Percentiles rank a stretch among this genome's conserved stretches.
Evolutionary conservation across 2,113 vertebrate genomes (phyloP).

Genomic region (Ploceus nigricollis): DNA sequence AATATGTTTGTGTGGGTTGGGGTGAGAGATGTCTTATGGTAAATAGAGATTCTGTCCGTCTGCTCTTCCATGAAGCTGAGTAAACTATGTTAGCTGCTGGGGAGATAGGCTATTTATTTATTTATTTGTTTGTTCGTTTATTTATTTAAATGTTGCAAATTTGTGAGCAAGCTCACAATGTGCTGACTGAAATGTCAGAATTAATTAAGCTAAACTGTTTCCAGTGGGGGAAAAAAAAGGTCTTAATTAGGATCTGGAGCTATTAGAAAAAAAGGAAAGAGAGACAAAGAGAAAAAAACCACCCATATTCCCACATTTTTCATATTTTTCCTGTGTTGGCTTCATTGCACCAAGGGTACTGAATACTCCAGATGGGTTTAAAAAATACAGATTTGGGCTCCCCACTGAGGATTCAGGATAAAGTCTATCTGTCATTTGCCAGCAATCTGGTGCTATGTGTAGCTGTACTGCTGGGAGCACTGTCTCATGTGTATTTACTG

Average conservation of each 20-base stretch:
- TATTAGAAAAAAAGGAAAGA: background rate
- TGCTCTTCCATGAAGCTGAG: background rate
- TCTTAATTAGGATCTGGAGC: slow-evolving; percentile 15
- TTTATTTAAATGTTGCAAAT: slow-evolving; percentile 28
- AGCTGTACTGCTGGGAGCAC: background rate
- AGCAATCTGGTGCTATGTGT: slow-evolving; percentile 26
- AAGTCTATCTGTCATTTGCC: slow-evolving; percentile 45
- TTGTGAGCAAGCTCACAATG: background rate
- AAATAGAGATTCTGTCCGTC: background rate
- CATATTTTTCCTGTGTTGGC: background rate
- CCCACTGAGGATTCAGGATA: slow-evolving; percentile 33
- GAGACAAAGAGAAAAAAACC: background rate
- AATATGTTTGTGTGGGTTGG: background rate
- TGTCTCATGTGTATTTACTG: slow-evolving; percentile 48
- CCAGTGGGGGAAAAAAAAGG: background rate
- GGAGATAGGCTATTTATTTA: background rate
- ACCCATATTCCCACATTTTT: background rate
- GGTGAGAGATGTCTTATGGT: background rate
- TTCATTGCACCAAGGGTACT: background rate
- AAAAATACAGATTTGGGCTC: slow-evolving; percentile 21
- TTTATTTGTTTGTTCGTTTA: slow-evolving; percentile 3
- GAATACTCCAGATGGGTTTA: slow-evolving; percentile 20
- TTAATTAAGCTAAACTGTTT: slow-evolving; percentile 42
- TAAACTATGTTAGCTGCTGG: background rate
- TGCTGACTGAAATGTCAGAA: slow-evolving; percentile 40